Conservation (phyloP, 1,140 invertebrate species). For the Diploscapter pachys region DNA sequence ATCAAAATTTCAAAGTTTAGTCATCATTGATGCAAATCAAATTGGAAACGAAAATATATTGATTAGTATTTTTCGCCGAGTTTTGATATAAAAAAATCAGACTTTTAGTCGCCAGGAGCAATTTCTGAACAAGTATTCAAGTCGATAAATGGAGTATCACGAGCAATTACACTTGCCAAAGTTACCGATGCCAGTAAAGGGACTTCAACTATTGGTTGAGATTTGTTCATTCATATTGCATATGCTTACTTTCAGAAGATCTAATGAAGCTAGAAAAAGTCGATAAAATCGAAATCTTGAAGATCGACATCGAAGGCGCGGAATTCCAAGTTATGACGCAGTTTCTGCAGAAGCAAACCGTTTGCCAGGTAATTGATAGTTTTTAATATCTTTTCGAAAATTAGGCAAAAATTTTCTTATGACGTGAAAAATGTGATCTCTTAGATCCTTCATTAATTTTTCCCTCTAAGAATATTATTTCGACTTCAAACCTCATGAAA, state of each 20-base stretch:
- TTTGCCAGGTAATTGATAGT: neutral
- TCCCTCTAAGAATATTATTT: too few relatives aligned
- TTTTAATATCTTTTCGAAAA: neutral
- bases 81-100: too few relatives aligned
- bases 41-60: too few relatives aligned
- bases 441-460: too few relatives aligned
- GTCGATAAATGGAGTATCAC: neutral
- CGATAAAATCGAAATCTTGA: neutral
- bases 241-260: neutral
- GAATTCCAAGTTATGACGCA: conserved; percentile 2
- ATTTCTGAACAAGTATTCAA: neutral
- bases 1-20: neutral
- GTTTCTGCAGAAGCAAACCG: conserved; percentile 7
- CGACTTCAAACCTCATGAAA: too few relatives aligned
- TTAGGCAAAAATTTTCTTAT: too few relatives aligned
- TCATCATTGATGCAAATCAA: neutral
- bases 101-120: neutral
- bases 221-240: too few relatives aligned
- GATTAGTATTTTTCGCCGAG: too few relatives aligned
- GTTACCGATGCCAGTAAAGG: too few relatives aligned
- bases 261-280: neutral
- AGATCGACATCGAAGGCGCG: conserved; percentile 12
- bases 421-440: too few relatives aligned
- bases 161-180: too few relatives aligned
- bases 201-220: too few relatives aligned